Base-by-base conservation (phyloP, 1,140 invertebrate species). In the Lepidostoma basale region DNA sequence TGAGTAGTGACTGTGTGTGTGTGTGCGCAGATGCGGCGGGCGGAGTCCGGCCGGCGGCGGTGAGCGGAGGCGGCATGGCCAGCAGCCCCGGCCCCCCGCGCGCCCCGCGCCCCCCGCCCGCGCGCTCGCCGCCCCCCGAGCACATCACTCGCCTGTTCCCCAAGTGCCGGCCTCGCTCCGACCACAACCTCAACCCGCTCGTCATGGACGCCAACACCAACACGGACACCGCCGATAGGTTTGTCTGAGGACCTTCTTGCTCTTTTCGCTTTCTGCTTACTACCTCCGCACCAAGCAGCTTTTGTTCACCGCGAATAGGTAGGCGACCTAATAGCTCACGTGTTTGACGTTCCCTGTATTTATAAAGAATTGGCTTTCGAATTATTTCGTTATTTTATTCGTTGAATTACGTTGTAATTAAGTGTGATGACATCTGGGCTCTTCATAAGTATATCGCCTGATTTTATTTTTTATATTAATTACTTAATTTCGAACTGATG, bases 111-210 rank as follows among this genome's bases (percentile, higher is more conserved):
- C 76, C 74, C 76, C 77, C 77, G 78, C 78, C 78, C 78, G 73
- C 76, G 78, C 81, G 82, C 74, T 82, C 80, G 75, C 74, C 70
- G 77, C 83, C 74, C 74, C 87, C 86, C 78, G 90, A 91, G 83
- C 88, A 90, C 79, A 92, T 93, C 81, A 90, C 88, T 74, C 86
- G 89, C 77, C 85, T 93, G 69, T 93, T 93, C 83, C 90, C 91
- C 71, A 92, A 92, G 88, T 92, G 90, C 82, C 85, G 90, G 72
- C 90, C 90, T 67, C 84, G 87, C 60, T 77, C 77, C 77, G 82
- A 85, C 76, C 84, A 84, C 73, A 88, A 85, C 78, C 82, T 87
- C 79, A 87, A 87, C 81, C 82, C 84, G 59, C 80, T 85, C 62
- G 54, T 39, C 59, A 10, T 49, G 20, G 54, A 28, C 26, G 59